Evolutionary conservation across 2,113 vertebrate genomes (phyloP).

Genomic region (Corythornis cristatus): DNA sequence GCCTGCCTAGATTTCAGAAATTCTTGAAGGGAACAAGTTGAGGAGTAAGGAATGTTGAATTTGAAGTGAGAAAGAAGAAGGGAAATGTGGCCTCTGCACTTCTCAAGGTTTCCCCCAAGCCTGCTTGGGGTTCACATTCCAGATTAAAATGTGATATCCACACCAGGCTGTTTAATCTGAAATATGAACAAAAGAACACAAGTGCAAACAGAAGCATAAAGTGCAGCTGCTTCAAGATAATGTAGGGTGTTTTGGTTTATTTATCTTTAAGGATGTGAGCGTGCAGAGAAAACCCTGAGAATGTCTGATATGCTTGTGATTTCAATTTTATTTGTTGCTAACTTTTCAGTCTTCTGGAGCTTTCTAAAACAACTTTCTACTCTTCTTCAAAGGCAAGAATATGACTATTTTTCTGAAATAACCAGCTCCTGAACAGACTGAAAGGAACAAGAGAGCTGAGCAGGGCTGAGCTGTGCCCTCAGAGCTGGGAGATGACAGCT

Average conservation of each 20-base stretch:
- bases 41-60: neutral
- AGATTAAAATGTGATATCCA: neutral
- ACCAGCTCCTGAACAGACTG: neutral
- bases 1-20: neutral
- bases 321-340: neutral
- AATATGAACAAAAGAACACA: neutral
- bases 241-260: neutral
- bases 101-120: neutral
- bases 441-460: neutral
- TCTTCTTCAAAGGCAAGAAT: neutral
- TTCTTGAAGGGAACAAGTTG: neutral
- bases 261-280: neutral
- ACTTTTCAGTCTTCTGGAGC: neutral
- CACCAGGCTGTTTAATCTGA: neutral
- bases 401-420: neutral
- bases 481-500: neutral
- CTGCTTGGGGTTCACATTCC: accelerated
- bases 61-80: neutral
- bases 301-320: neutral
- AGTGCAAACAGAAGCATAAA: neutral
- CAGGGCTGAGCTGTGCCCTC: accelerated
- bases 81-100: neutral
- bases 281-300: neutral
- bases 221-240: neutral
- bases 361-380: neutral